A percentile compares a stretch with the other conserved stretches of the same genome.
These are phyloP conservation scores for Gallirallus australis DNA, from an alignment of 2,797 vertebrate species.

Conservation along the genomic window DNA sequence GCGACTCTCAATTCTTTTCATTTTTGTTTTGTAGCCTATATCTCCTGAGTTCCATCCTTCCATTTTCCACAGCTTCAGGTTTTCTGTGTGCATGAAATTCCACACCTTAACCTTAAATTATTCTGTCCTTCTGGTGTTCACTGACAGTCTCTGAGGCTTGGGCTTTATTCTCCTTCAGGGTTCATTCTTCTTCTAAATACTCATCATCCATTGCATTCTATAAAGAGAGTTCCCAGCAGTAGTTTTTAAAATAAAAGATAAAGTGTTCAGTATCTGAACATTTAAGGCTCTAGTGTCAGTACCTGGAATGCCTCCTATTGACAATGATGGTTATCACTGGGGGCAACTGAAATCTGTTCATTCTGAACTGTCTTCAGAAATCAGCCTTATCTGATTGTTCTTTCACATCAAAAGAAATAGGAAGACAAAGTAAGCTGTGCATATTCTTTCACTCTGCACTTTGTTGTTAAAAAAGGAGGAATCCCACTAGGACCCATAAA, in stretches of 20 bases:
- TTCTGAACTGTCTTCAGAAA: constrained; percentile 81
- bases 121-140: constrained; percentile 68
- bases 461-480: constrained; percentile 82
- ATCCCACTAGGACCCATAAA: constrained; percentile 79
- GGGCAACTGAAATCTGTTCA: constrained; percentile 75
- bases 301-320: constrained; percentile 80
- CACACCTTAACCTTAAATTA: constrained; percentile 68
- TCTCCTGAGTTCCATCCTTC: background rate
- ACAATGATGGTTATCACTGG: constrained; percentile 77
- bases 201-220: constrained; percentile 72
- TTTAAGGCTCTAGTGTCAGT: constrained; percentile 77
- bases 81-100: constrained; percentile 45
- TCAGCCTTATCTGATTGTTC: constrained; percentile 82
- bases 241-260: constrained; percentile 81
- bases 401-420: constrained; percentile 80
- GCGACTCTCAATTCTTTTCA: background rate
- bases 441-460: constrained; percentile 77
- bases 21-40: background rate
- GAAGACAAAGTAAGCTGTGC: constrained; percentile 80
- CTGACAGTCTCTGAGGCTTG: constrained; percentile 67
- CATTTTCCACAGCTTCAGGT: constrained; percentile 28
- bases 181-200: constrained; percentile 79
- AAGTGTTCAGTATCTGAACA: constrained; percentile 75
- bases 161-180: constrained; percentile 76
- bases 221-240: constrained; percentile 82